Conservation (phyloP, 2,797 vertebrate species). For the Semotilus atromaculatus region DNA sequence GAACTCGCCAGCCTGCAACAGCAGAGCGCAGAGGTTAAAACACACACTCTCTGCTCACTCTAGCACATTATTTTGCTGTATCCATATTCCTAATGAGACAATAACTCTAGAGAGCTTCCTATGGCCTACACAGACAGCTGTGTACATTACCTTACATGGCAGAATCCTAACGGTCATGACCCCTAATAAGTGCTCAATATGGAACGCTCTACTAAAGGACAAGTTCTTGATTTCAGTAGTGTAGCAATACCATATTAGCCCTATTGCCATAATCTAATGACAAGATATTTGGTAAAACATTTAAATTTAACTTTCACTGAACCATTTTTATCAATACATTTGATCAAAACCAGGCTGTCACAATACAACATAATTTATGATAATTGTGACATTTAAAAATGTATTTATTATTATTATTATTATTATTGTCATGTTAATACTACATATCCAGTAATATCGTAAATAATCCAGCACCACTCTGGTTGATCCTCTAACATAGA, state of each 20-base stretch:
- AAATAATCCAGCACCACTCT: not conserved
- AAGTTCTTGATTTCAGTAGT: not conserved
- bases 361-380: not conserved
- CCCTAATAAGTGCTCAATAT: not conserved
- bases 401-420: too few relatives aligned
- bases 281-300: not conserved
- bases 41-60: not conserved
- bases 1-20: constrained; percentile 92
- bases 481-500: not conserved
- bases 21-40: constrained; percentile 86
- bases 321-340: not conserved
- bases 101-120: not conserved
- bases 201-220: not conserved
- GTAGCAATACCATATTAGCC: not conserved
- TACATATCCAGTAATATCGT: not conserved
- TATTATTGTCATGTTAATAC: not conserved
- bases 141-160: not conserved
- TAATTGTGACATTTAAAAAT: not conserved
- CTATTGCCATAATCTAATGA: not conserved
- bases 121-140: not conserved
- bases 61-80: not conserved
- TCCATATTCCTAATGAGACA: not conserved
- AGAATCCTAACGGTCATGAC: not conserved
- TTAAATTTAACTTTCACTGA: not conserved
- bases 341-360: not conserved